A percentile compares a stretch with the other conserved stretches of the same genome.
Conservation (phyloP, 2,888 invertebrate species). For the Erpobdella octoculata region DNA sequence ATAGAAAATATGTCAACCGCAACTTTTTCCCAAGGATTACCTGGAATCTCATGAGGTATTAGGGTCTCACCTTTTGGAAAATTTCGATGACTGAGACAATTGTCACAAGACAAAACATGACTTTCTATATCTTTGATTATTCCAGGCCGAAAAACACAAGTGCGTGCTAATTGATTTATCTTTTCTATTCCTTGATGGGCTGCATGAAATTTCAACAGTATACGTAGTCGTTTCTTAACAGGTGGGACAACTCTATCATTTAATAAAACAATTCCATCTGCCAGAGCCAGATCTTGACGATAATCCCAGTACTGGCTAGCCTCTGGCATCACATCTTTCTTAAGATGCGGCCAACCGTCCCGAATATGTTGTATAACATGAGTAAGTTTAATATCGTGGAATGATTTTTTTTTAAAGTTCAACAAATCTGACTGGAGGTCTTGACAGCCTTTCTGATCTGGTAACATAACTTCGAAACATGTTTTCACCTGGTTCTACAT, state of each 20-base stretch:
- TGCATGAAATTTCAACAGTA: conserved; percentile 24
- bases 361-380: background rate
- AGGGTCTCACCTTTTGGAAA: conserved; percentile 26
- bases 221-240: background rate
- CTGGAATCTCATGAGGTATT: conserved; percentile 27
- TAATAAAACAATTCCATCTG: conserved; percentile 16
- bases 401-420: too few species aligned
- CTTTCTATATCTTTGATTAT: conserved; percentile 27
- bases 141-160: conserved; percentile 29
- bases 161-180: conserved; percentile 20
- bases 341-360: background rate
- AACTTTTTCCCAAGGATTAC: conserved; percentile 35
- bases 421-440: too few species aligned
- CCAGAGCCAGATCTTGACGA: background rate
- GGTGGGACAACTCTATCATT: conserved; percentile 23
- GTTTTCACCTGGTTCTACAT: too few species aligned
- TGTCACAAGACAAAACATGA: background rate
- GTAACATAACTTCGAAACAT: too few species aligned
- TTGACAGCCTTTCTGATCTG: too few species aligned
- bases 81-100: conserved; percentile 5
- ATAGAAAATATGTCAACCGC: conserved; percentile 33
- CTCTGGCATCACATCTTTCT: background rate
- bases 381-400: too few species aligned
- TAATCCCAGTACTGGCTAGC: conserved; percentile 16
- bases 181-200: conserved; percentile 30